A percentile compares a stretch with the other conserved stretches of the same genome.
These are phyloP conservation scores for Gastrophryne carolinensis DNA, from an alignment of 2,797 vertebrate species.

Conservation along the genomic window DNA sequence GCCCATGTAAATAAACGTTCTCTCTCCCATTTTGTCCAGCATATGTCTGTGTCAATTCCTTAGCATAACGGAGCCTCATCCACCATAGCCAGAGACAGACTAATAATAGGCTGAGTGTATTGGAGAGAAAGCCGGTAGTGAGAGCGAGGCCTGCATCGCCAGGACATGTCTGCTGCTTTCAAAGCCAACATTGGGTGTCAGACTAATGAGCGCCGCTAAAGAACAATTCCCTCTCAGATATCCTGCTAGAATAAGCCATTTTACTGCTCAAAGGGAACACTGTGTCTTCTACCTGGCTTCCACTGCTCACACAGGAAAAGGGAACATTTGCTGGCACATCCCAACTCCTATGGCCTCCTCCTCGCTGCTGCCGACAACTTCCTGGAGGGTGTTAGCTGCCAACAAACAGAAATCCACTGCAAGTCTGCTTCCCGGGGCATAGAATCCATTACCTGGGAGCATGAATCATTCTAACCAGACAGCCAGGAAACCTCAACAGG, in stretches of 20 bases:
- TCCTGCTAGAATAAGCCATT: slow-evolving; percentile 25
- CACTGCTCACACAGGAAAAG: slow-evolving; percentile 24
- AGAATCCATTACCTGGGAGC: no score
- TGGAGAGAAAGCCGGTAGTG: neutral
- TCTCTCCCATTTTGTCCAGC: neutral
- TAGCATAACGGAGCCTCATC: slow-evolving; percentile 18
- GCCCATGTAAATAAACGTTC: neutral
- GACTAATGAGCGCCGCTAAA: slow-evolving; percentile 31
- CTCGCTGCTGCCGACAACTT: neutral
- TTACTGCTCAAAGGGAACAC: slow-evolving; percentile 22
- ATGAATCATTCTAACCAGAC: no score
- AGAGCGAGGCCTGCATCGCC: neutral
- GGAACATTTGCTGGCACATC: slow-evolving; percentile 19
- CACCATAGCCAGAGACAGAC: slow-evolving; percentile 2
- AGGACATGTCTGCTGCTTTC: slow-evolving; percentile 20
- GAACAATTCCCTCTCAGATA: slow-evolving; percentile 39
- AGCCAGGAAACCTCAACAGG: no score
- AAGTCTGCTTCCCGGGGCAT: neutral
- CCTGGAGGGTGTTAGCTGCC: neutral
- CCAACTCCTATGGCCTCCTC: neutral
- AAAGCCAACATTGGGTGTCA: slow-evolving; percentile 26
- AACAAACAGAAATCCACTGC: neutral
- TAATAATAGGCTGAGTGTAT: slow-evolving; percentile 38
- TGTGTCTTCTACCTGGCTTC: slow-evolving; percentile 36
- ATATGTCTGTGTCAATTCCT: neutral